Evolutionary conservation across 2,888 invertebrate species (phyloP).

Genomic region (Lymantria dispar): DNA sequence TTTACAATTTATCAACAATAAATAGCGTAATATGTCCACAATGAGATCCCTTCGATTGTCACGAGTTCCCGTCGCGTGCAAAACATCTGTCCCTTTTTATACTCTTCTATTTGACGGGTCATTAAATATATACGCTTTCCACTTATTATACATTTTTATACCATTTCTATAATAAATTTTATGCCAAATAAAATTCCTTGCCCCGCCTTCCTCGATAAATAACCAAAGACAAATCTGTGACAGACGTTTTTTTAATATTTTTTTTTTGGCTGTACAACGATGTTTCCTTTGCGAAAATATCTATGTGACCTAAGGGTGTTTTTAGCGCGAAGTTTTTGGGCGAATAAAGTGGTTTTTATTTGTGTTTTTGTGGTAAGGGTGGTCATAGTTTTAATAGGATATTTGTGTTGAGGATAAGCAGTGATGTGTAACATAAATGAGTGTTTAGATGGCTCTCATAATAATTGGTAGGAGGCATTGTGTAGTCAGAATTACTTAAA

Average conservation of each 20-base stretch:
- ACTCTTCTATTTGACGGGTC: conserved; percentile 57
- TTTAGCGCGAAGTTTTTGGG: conserved; percentile 42
- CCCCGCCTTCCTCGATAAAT: conserved; percentile 60
- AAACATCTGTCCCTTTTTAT: conserved; percentile 56
- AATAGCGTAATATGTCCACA: conserved; percentile 33
- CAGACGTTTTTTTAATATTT: not conserved
- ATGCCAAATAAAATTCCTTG: conserved; percentile 73
- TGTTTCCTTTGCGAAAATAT: conserved; percentile 55
- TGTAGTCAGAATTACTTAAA: conserved; percentile 14
- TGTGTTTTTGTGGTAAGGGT: conserved; percentile 35
- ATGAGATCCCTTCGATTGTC: conserved; percentile 27
- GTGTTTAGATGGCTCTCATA: conserved; percentile 40
- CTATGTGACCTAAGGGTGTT: conserved; percentile 16
- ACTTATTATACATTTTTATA: conserved; percentile 75
- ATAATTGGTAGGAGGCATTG: conserved; percentile 45
- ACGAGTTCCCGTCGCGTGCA: conserved; percentile 45
- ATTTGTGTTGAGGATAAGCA: conserved; percentile 26
- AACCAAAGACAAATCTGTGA: conserved; percentile 32
- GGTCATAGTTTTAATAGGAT: conserved; percentile 39
- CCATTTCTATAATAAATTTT: conserved; percentile 70
- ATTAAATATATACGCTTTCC: conserved; percentile 72
- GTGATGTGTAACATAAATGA: conserved; percentile 34
- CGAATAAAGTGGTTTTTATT: conserved; percentile 48
- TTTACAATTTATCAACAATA: conserved; percentile 42
- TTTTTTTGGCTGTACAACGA: conserved; percentile 9